phyloP scores from a whole-genome alignment of 1,140 invertebrate genomes.

The Cotesia typhae region DNA sequence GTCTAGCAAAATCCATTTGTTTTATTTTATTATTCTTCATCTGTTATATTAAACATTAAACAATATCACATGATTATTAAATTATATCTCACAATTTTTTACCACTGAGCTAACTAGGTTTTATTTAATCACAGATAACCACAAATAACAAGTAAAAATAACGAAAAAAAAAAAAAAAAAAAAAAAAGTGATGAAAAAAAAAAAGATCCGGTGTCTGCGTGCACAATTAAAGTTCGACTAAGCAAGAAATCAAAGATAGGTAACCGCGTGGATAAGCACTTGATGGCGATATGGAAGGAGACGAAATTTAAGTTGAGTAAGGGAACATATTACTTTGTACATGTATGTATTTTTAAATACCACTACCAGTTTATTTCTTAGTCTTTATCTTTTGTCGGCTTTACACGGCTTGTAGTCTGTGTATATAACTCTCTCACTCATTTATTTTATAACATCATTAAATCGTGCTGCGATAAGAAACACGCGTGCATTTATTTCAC shows the following conservation, averaged over 20 bases:
- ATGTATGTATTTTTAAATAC: constrained; percentile 22
- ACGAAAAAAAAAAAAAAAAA: neutral
- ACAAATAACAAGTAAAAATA: neutral
- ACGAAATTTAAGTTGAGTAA: constrained; percentile 10
- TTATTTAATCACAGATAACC: neutral
- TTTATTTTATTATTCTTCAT: neutral
- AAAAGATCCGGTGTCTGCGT: neutral
- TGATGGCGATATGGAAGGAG: constrained; percentile 27
- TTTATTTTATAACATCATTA: constrained; percentile 7
- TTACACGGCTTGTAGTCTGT: too few species aligned
- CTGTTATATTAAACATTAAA: neutral
- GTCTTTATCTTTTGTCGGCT: neutral
- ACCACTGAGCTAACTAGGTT: neutral
- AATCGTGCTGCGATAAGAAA: constrained; percentile 20
- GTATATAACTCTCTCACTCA: neutral
- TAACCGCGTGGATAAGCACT: constrained; percentile 34
- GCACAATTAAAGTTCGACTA: constrained; percentile 33
- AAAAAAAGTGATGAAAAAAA: neutral
- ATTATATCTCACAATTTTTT: too few species aligned
- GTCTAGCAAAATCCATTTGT: neutral
- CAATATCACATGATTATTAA: constrained; percentile 1
- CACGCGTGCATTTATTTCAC: constrained; percentile 17
- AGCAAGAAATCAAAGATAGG: constrained; percentile 37
- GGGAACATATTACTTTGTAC: neutral
- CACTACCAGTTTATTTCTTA: neutral